Evolutionary conservation across 2,797 vertebrate species (phyloP), one percentile per base, ranked within the genome.

Genomic region (Neosalanx taihuensis): DNA sequence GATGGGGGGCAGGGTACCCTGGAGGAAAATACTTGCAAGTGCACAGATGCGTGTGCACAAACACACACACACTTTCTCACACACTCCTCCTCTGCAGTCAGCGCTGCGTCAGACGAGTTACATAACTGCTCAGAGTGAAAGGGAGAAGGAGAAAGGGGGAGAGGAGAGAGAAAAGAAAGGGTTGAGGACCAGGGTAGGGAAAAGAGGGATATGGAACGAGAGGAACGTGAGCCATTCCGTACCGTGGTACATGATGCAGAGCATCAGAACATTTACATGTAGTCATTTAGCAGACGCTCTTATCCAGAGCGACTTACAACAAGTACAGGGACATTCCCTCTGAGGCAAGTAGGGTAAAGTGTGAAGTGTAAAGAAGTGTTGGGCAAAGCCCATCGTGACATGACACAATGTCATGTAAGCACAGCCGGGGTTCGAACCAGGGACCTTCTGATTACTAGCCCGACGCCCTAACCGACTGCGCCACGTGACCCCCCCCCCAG

Each of bases 21-120:
- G 5, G 10, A 60, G 7, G 37, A 9, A 60, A 20, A 70, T 20
- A 70, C 76, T 76, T 64, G 26, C 72, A 26, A 57, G 62, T 57
- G 46, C 64, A 57, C 29, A 15, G n/a, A 65, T 74, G 72, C 74
- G 30, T 65, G 72, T 65, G n/a, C 46, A 31, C 67, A 30, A 67
- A 75, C 70, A 79, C 31, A 75, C 31, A 75, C 72, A 59, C 51
- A 26, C 20, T 57, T 23, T 35, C 10, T 30, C 23, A 9, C 57
- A 68, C 65, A 53, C 58, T 37, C 13, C 63, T 73, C 57, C 83
- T 77, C 80, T 89, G 88, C 89, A 90, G 87, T 90, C 78, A 81
- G 81, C 46, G 82, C 88, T 91, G 88, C 89, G 81, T 91, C 89
- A 91, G 84, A 79, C 74, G 29, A 79, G 84, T 92, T 92, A 89